These are phyloP conservation scores for Drosophila lacertosa DNA, from an alignment of 1,140 invertebrate species.

Conservation along the genomic window DNA sequence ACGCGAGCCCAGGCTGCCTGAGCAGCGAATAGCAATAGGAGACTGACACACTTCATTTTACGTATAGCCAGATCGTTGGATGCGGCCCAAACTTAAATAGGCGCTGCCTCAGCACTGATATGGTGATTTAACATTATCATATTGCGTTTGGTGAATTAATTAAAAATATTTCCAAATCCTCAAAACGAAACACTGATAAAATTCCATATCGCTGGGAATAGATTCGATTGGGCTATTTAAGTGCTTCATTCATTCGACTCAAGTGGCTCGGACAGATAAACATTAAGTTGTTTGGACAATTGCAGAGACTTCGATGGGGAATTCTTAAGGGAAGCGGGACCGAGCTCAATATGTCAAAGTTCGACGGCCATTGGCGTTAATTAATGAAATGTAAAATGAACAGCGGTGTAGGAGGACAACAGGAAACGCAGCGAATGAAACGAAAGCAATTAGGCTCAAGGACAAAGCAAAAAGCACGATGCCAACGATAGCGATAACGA, in stretches of 20 bases:
- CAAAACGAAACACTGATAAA: constrained; percentile 9
- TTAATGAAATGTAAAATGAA: constrained; percentile 82
- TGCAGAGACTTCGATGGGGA: neutral
- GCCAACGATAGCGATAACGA: constrained; percentile 16
- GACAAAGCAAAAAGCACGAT: constrained; percentile 27
- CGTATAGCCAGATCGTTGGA: constrained; percentile 28
- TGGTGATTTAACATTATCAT: constrained; percentile 19
- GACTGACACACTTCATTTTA: constrained; percentile 62
- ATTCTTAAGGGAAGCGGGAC: neutral
- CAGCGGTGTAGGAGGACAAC: constrained; percentile 43
- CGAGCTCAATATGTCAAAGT: constrained; percentile 78
- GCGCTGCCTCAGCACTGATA: constrained; percentile 10
- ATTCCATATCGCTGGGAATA: constrained; percentile 12
- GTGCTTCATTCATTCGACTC: constrained; percentile 19
- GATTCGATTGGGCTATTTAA: constrained; percentile 20
- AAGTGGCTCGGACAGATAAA: constrained; percentile 23
- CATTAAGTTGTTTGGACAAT: neutral
- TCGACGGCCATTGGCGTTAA: constrained; percentile 72
- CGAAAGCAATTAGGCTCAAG: constrained; percentile 68
- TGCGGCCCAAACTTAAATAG: constrained; percentile 63
- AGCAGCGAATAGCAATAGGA: constrained; percentile 49
- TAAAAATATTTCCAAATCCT: constrained; percentile 46
- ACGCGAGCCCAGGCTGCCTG: constrained; percentile 61
- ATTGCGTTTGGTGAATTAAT: constrained; percentile 46
- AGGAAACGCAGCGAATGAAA: constrained; percentile 62